Percentiles rank a stretch among this genome's conserved stretches.
Conservation (phyloP, 2,888 invertebrate species). For the Erebia aethiops region DNA sequence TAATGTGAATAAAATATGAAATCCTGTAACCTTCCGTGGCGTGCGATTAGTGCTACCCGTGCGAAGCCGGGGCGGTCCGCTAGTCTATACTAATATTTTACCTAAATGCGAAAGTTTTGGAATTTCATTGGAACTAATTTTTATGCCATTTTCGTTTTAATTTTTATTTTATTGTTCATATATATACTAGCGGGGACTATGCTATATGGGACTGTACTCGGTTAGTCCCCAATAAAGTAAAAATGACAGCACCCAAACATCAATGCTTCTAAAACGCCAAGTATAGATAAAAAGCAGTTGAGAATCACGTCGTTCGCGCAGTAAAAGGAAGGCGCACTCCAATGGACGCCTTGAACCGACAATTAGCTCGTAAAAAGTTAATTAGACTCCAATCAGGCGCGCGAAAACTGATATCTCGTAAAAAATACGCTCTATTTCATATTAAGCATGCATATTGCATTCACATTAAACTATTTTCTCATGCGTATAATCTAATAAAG, state of each 20-base stretch:
- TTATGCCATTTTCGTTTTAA: no score
- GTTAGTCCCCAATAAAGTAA: background rate
- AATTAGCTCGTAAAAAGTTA: constrained; percentile 72
- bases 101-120: no score
- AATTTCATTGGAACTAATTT: no score
- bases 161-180: no score
- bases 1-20: no score
- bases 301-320: constrained; percentile 8
- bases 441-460: constrained; percentile 1
- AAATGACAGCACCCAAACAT: constrained; percentile 4
- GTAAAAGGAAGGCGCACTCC: constrained; percentile 70
- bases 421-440: background rate
- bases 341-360: constrained; percentile 71
- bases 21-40: no score
- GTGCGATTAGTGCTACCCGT: no score
- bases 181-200: no score
- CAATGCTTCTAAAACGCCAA: background rate
- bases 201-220: no score
- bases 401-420: constrained; percentile 61
- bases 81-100: no score
- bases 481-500: no score
- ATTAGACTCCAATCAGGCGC: constrained; percentile 68
- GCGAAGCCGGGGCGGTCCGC: no score
- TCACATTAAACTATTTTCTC: background rate
- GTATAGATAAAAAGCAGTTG: background rate